A percentile compares a stretch with the other conserved stretches of the same genome.
Conservation (phyloP, 2,113 vertebrate genomes). For the Chionomys nivalis region DNA sequence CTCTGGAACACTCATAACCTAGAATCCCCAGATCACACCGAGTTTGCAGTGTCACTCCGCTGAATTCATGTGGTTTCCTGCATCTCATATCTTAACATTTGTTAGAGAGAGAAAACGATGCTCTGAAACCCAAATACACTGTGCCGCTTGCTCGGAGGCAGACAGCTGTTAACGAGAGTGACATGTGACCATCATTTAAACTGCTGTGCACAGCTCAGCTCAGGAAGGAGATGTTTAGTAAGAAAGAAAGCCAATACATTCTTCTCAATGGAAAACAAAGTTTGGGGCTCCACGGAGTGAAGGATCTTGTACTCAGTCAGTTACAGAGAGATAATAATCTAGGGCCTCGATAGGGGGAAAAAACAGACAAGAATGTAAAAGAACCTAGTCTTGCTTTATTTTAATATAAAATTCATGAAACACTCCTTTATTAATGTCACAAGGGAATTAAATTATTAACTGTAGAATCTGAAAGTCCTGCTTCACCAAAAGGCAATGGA, state of each 20-base stretch:
- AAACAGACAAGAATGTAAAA: not conserved
- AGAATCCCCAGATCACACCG: slow-evolving; percentile 44
- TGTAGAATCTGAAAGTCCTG: not conserved
- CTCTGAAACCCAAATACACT: slow-evolving; percentile 76
- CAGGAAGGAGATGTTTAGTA: slow-evolving; percentile 64
- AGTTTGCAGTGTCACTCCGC: slow-evolving; percentile 55
- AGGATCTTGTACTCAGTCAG: not conserved
- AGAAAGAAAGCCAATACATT: slow-evolving; percentile 38
- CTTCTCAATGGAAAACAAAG: slow-evolving; percentile 11
- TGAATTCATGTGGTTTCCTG: slow-evolving; percentile 76
- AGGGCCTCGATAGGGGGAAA: not conserved
- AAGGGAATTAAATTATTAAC: slow-evolving; percentile 19
- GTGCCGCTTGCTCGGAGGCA: slow-evolving; percentile 63
- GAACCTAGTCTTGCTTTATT: not conserved
- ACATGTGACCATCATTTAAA: slow-evolving; percentile 72
- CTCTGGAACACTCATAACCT: not conserved
- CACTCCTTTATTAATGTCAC: not conserved
- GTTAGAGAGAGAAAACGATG: slow-evolving; percentile 60
- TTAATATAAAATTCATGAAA: not conserved
- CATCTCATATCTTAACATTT: slow-evolving; percentile 71
- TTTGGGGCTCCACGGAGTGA: slow-evolving; percentile 56
- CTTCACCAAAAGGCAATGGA: not conserved
- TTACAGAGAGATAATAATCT: slow-evolving; percentile 25
- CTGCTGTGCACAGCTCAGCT: slow-evolving; percentile 67
- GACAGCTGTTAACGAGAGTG: slow-evolving; percentile 61